Evolutionary conservation across 2,797 vertebrate genomes (phyloP), one percentile per base, ranked within the genome.

Genomic region (Siniperca undulata): DNA sequence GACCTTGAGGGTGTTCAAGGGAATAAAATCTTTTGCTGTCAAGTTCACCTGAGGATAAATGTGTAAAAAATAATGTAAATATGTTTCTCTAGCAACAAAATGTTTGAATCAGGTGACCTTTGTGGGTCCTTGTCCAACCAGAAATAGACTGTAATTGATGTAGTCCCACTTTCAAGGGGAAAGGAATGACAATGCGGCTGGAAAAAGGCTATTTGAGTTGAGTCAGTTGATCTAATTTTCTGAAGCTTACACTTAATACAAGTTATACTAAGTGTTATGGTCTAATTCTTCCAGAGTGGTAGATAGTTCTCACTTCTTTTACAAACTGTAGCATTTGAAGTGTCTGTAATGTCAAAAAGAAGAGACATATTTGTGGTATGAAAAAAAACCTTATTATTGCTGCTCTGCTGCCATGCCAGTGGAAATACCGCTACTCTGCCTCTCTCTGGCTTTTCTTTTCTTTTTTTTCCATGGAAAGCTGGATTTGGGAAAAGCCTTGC

Each of bases 391-490:
- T 16, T 64, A 68, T 80, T 77, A 88, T 78, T 80, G 74, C 78
- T 84, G 66, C 74, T 85, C 79, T 69, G 81, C 84, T 79, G 84
- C 80, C 78, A 62, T 82, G 77, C 74, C 88, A 90, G 86, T 91
- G 88, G 87, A 91, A 94, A 93, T 70, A 89, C 86, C 56, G 53
- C 81, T 64, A 46, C 76, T 87, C 84, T 84, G 64, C 59, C 71
- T 60, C 44, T 9, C 11, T 67, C 52, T 58, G 4, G 52, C 44
- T 46, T 80, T 12, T 38, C 30, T 20, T 58, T 68, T 53, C 66
- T 76, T 92, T 91, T 82, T 87, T 82, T 80, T 92, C 78, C 62
- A 89, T 95, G 93, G 94, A 91, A 94, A 92, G 68, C 89, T 93
- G 88, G 89, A 91, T 91, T 91, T 92, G 85, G 90, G 86, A 89